Percentiles rank a stretch among this genome's conserved stretches.
phyloP scores from a whole-genome alignment of 2,888 invertebrate species.

The Morpho achilles region DNA sequence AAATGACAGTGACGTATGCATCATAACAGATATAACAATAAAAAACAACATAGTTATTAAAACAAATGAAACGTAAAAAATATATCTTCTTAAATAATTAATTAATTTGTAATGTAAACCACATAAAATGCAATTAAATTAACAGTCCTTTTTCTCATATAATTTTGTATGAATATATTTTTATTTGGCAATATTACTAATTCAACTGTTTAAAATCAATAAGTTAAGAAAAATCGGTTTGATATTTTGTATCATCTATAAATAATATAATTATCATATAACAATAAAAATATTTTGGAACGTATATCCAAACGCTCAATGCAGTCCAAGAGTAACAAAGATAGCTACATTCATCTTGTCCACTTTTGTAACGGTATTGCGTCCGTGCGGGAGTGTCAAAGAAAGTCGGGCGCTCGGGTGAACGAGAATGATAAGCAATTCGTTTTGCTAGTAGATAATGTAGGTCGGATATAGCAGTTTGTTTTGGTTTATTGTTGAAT shows the following conservation, averaged over 20 bases:
- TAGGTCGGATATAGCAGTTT: slow-evolving; percentile 62
- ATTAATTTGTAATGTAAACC: too few species aligned
- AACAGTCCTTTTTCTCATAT: too few species aligned
- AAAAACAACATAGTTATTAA: too few species aligned
- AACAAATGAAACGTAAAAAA: too few species aligned
- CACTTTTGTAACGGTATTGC: slow-evolving; percentile 75
- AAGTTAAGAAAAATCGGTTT: too few species aligned
- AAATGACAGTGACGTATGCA: slow-evolving; percentile 13
- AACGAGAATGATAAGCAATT: slow-evolving; percentile 72
- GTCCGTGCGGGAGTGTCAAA: slow-evolving; percentile 71
- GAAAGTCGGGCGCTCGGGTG: slow-evolving; percentile 53
- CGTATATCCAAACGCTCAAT: slow-evolving; percentile 12
- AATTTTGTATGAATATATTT: too few species aligned
- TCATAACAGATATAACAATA: too few species aligned
- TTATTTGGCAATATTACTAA: too few species aligned
- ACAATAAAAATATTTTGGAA: not conserved
- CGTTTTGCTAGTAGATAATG: slow-evolving; percentile 66
- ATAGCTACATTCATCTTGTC: slow-evolving; percentile 38
- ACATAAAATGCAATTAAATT: too few species aligned
- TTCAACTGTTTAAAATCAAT: too few species aligned
- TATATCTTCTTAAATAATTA: too few species aligned
- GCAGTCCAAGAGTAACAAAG: slow-evolving; percentile 27
- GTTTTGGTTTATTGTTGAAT: slow-evolving; percentile 55
- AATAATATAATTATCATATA: not conserved
- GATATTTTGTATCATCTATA: not conserved